Evolutionary conservation across 2,888 invertebrate species (phyloP).

Genomic region (Orthosia gracilis): DNA sequence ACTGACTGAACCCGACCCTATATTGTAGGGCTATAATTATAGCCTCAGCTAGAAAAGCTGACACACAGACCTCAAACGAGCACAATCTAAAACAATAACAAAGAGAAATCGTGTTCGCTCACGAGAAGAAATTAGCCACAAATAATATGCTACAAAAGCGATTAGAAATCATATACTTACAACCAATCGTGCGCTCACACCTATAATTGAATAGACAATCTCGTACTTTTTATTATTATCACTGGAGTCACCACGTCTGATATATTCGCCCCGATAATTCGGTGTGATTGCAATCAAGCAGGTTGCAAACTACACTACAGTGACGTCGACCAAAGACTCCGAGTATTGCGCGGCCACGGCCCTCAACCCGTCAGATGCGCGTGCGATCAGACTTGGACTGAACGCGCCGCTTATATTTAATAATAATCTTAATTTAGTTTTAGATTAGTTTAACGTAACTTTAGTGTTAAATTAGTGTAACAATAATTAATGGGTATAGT

Average conservation of each 20-base stretch:
- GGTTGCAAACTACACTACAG: slow-evolving; percentile 78
- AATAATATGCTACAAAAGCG: not conserved
- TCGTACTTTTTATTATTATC: slow-evolving; percentile 5
- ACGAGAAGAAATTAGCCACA: not conserved
- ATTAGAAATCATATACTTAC: slow-evolving; percentile 58
- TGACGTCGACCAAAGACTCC: slow-evolving; percentile 73
- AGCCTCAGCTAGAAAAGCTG: not conserved
- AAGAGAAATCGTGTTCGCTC: not conserved
- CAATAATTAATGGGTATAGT: slow-evolving; percentile 76
- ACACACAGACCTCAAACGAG: not conserved
- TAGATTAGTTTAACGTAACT: slow-evolving; percentile 63
- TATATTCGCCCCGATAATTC: slow-evolving; percentile 62
- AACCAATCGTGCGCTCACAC: slow-evolving; percentile 24
- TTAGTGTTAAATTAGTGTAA: slow-evolving; percentile 68
- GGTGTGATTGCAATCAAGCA: slow-evolving; percentile 78
- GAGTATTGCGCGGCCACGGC: slow-evolving; percentile 65
- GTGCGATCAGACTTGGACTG: slow-evolving; percentile 73
- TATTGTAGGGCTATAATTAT: not conserved
- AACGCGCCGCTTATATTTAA: slow-evolving; percentile 70
- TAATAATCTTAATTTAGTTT: slow-evolving; percentile 50
- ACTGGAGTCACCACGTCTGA: not conserved
- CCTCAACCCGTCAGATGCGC: slow-evolving; percentile 78
- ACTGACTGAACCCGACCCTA: not conserved
- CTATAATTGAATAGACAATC: slow-evolving; percentile 1
- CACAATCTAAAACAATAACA: slow-evolving; percentile 1